Base-by-base conservation (phyloP, 2,888 invertebrate species). In the Gastrophysa polygoni region DNA sequence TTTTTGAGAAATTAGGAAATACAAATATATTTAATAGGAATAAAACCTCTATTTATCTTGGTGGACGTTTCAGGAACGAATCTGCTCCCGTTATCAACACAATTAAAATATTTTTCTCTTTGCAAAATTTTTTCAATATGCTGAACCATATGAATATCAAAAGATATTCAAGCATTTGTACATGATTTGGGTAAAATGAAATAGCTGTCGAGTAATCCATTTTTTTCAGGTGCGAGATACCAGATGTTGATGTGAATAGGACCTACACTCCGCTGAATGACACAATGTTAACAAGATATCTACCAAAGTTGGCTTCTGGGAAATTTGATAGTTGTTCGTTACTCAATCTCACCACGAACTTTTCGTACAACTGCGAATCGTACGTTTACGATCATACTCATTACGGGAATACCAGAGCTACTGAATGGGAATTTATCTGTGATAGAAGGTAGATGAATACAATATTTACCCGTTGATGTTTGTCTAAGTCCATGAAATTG, bases 371-470 rank as follows among this genome's bases (percentile, higher is more conserved):
- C 0, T 89, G 88, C 70, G 72, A 78, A 6, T 80, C 84, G 0
- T 93, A 89, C 86, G 88, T 89, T 0, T 94, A 88, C 77, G 91
- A 93, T 73, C 84, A 84, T 7, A 90, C 87, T 0, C 91, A 91
- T 74, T 89, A 91, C 68, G 80, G 87, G 60, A 87, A 89, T 0
- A 91, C 93, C 0, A 85, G 90, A 52, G 88, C 88, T 7, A 92
- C 92, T 14, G 92, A 95, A 79, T 94, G 93, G 93, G 82, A 89
- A 75, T 87, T 93, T 55, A 91, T 94, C 1, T 95, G 95, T 76
- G 87, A 89, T 67, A 61, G 62, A 59, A 71, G 73, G 71, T 70
- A 59, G 8, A 38, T n/a, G n/a, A n/a, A n/a, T n/a, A n/a, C n/a
- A 46, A 21, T 24, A 28, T 28, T 29, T 28, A 2, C 28, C 4